phyloP scores from a whole-genome alignment of 2,797 vertebrate genomes.

The Meda fulgida region DNA sequence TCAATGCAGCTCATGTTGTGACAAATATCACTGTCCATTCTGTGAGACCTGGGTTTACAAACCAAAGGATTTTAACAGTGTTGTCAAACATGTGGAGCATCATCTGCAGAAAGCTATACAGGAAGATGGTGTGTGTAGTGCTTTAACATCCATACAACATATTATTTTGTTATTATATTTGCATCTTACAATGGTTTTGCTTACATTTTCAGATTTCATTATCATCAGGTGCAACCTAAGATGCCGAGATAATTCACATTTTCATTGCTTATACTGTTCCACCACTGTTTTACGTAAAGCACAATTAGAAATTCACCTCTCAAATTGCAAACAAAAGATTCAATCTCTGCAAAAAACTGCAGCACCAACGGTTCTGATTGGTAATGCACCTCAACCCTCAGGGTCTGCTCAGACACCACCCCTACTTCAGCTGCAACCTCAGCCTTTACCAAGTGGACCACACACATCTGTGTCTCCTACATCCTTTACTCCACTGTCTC shows the following conservation, averaged over 20 bases:
- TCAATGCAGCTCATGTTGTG: not conserved
- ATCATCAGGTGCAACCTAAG: not conserved
- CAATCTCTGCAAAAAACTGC: too few species aligned
- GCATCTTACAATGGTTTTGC: not conserved
- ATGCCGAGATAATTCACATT: not conserved
- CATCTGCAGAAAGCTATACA: not conserved
- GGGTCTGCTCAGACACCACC: not conserved
- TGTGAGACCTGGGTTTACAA: not conserved
- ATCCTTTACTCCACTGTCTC: too few species aligned
- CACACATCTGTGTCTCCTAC: not conserved
- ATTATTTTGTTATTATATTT: not conserved
- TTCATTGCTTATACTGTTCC: not conserved
- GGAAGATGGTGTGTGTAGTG: not conserved
- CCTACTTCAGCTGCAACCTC: not conserved
- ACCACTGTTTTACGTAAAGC: not conserved
- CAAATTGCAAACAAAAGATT: not conserved
- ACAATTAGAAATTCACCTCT: not conserved
- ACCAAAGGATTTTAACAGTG: not conserved
- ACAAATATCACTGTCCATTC: not conserved
- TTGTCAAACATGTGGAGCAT: too few species aligned
- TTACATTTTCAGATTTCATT: not conserved
- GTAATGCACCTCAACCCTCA: not conserved
- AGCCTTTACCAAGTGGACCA: not conserved
- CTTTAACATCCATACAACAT: not conserved
- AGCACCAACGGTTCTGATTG: not conserved